Conservation (phyloP, 1,140 invertebrate genomes). For the Linepithema humile region DNA sequence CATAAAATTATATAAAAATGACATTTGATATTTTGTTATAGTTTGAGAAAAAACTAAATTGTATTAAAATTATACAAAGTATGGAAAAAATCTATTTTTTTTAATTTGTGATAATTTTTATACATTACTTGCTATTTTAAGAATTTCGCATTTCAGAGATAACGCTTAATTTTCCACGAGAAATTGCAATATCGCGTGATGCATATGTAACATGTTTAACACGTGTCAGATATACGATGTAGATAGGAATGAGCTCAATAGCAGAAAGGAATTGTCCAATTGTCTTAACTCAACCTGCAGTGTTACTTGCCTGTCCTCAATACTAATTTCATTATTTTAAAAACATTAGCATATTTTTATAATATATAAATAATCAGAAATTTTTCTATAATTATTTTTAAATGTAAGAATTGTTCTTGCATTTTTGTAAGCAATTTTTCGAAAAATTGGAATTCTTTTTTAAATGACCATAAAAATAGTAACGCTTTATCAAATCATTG, state of each 20-base stretch:
- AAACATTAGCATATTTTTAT: background rate
- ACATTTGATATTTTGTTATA: background rate
- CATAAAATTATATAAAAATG: background rate
- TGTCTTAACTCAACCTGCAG: background rate
- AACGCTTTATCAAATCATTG: background rate
- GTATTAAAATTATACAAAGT: background rate
- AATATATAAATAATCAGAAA: no score
- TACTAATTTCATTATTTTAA: background rate
- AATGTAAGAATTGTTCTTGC: background rate
- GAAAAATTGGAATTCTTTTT: background rate
- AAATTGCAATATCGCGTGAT: constrained; percentile 25
- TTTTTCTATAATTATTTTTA: no score
- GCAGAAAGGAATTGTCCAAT: background rate
- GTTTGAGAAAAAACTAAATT: background rate
- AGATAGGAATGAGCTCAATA: background rate
- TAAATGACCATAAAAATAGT: background rate
- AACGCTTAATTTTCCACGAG: background rate
- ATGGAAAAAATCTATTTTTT: background rate
- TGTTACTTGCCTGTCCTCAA: background rate
- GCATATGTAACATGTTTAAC: background rate
- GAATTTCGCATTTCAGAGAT: background rate
- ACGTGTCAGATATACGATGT: background rate
- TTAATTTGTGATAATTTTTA: background rate
- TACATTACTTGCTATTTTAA: constrained; percentile 3
- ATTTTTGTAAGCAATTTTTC: background rate